A percentile compares a stretch with the other conserved stretches of the same genome.
Evolutionary conservation across 2,888 invertebrate genomes (phyloP).

Genomic region (Bombyx huttoni): DNA sequence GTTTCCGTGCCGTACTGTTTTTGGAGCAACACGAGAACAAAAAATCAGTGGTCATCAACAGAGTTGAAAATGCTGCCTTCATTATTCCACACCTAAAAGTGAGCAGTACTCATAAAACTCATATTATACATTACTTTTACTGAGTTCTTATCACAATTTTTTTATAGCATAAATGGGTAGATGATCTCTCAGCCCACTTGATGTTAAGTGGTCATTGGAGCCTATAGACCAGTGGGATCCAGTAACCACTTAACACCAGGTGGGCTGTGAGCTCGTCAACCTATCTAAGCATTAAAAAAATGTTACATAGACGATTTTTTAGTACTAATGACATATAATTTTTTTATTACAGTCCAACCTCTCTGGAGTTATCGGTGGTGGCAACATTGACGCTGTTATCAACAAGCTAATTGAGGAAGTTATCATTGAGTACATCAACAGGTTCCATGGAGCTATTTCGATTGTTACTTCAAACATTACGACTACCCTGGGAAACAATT

Average conservation of each 20-base stretch:
- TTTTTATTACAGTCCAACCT: constrained; percentile 36
- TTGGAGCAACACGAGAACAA: constrained; percentile 43
- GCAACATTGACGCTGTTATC: constrained; percentile 50
- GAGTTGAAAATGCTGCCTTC: constrained; percentile 32
- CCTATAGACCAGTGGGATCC: too few species aligned
- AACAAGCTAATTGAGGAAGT: constrained; percentile 53
- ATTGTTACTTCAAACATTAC: constrained; percentile 10
- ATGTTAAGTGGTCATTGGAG: too few species aligned
- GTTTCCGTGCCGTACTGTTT: constrained; percentile 26
- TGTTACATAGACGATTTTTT: background rate
- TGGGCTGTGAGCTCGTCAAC: too few species aligned
- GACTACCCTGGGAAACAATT: constrained; percentile 27
- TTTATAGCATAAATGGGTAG: too few species aligned
- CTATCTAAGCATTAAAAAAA: too few species aligned
- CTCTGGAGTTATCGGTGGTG: constrained; percentile 57
- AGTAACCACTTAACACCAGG: too few species aligned
- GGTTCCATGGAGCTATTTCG: constrained; percentile 46
- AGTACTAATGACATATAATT: constrained; percentile 3
- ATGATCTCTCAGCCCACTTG: too few species aligned
- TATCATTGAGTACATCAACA: constrained; percentile 39
- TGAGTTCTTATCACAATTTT: background rate
- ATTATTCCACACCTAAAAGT: constrained; percentile 41
- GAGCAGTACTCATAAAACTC: constrained; percentile 5
- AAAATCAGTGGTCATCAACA: constrained; percentile 37
- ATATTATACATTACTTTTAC: background rate